phyloP scores from a whole-genome alignment of 1,140 invertebrate genomes.

The Batillaria attramentaria region DNA sequence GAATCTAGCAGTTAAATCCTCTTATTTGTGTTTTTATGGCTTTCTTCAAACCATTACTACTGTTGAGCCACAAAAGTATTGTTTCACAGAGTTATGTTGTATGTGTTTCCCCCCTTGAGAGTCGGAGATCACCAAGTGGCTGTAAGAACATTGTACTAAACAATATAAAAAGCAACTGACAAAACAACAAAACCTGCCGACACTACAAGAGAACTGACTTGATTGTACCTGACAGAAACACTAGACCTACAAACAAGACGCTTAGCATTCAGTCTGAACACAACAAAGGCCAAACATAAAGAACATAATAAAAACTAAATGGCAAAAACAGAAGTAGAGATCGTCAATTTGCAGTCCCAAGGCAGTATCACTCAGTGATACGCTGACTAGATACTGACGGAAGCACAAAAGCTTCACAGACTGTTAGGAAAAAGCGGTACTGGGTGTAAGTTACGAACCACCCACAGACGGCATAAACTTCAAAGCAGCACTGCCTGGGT shows the following conservation, averaged over 20 bases:
- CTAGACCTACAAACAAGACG: not conserved
- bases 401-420: too few relatives aligned
- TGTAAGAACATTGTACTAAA: not conserved
- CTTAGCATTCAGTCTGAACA: not conserved
- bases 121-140: not conserved
- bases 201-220: not conserved
- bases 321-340: not conserved
- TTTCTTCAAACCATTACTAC: not conserved
- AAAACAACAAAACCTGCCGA: not conserved
- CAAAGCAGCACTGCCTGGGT: too few relatives aligned
- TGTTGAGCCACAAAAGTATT: not conserved
- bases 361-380: not conserved
- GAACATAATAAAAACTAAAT: not conserved
- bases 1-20: too few relatives aligned
- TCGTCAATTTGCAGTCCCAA: not conserved
- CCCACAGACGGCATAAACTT: too few relatives aligned
- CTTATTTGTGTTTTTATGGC: too few relatives aligned
- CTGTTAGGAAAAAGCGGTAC: too few relatives aligned
- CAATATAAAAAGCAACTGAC: not conserved
- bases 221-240: not conserved
- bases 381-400: not conserved
- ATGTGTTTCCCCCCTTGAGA: not conserved
- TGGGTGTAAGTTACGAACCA: too few relatives aligned
- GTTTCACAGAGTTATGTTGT: not conserved
- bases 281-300: not conserved